Percentiles rank a stretch among this genome's conserved stretches.
Evolutionary conservation across 2,888 invertebrate genomes (phyloP).

Genomic region (Spatulosminthurus flaviceps): DNA sequence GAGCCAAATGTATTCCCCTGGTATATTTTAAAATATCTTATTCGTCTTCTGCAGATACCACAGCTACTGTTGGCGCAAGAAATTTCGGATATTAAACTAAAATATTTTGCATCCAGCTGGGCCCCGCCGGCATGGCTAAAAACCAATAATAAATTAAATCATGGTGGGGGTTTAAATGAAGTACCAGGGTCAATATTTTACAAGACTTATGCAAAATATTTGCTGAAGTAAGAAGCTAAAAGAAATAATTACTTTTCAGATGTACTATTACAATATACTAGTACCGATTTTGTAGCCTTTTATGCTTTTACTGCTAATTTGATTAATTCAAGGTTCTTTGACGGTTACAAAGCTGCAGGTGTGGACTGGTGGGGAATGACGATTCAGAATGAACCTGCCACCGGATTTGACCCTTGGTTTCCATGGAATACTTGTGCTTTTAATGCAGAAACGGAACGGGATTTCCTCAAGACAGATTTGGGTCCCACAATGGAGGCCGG

Average conservation of each 20-base stretch:
- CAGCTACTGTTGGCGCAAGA: slow-evolving; percentile 55
- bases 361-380: slow-evolving; percentile 83
- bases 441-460: slow-evolving; percentile 65
- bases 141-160: slow-evolving; percentile 65
- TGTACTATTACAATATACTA: too few relatives aligned
- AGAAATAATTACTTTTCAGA: too few relatives aligned
- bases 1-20: too few relatives aligned
- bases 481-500: slow-evolving; percentile 64
- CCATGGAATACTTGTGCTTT: slow-evolving; percentile 65
- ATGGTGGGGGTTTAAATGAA: slow-evolving; percentile 56
- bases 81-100: slow-evolving; percentile 55
- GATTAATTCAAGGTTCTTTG: slow-evolving; percentile 65
- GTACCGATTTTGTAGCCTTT: too few relatives aligned
- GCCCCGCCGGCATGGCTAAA: slow-evolving; percentile 71
- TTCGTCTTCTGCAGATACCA: slow-evolving; percentile 59
- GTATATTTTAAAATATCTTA: too few relatives aligned
- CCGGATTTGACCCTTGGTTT: slow-evolving; percentile 63
- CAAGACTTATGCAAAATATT: slow-evolving; percentile 56
- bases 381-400: slow-evolving; percentile 58
- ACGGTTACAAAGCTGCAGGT: slow-evolving; percentile 68
- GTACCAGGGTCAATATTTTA: slow-evolving; percentile 52
- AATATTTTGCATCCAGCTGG: slow-evolving; percentile 69
- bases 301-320: too few relatives aligned
- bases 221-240: slow-evolving; percentile 56
- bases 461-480: slow-evolving; percentile 65